Base-by-base conservation (phyloP, 2,888 invertebrate species). In the Polietes domitor region DNA sequence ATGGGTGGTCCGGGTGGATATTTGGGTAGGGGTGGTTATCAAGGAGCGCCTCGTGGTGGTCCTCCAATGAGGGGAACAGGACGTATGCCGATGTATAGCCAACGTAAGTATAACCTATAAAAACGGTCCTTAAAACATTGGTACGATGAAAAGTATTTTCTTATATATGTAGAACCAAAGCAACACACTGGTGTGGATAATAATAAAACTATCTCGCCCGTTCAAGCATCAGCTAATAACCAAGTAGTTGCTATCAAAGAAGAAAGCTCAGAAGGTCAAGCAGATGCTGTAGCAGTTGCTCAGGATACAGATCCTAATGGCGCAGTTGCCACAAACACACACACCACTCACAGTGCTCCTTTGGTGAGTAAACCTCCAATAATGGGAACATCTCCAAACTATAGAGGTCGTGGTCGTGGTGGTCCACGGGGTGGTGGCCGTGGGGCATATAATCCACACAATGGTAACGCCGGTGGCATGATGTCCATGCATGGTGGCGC, bases 161-260 rank as follows among this genome's bases (percentile, higher is more conserved):
- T 17, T 4, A 65, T 47, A n/a, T 65, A 50, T 73, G 65, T 80
- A 91, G 90, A 89, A 32, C 89, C 90, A 7, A 91, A 91, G 76
- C 92, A 91, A 85, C 91, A 91, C 76, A 90, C 91, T 63, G 91
- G 92, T 26, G 90, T 90, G 50, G 91, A 91, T 79, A 91, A 91
- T 78, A 90, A 91, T 85, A 91, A 91, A 86, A 91, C 91, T 4
- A 89, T 92, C 7, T 91, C 91, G 2, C 89, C 92, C 24, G 89
- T 91, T 12, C 89, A 91, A 74, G 87, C 91, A 71, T 86, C 87
- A 61, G 86, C 87, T 21, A 50, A 76, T 9, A 84, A 70, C 73
- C 77, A 88, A 28, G 86, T 86, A 19, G 86, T 87, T 32, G 73
- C 87, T 21, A 85, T 87, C 12, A 80, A 83, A 5, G 87, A 86